Conservation (phyloP, 2,888 invertebrate species). For the Aleiodes leptofemur region DNA sequence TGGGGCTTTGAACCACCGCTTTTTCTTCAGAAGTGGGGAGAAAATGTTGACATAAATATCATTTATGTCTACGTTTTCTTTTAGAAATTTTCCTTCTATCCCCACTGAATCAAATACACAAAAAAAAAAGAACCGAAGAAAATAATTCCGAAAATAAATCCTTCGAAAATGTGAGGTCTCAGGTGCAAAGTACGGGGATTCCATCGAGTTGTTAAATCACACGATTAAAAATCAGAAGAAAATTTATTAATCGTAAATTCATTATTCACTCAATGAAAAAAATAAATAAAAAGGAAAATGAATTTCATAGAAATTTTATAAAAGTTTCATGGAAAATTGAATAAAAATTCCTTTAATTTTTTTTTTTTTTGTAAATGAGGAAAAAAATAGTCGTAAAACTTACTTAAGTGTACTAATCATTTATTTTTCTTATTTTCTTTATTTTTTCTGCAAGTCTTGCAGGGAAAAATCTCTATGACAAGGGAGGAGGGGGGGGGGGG, state of each 20-base stretch:
- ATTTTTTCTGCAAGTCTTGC: too few relatives aligned
- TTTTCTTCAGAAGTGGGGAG: conserved; percentile 38
- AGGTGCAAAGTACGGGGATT: conserved; percentile 20
- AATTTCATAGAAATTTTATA: too few relatives aligned
- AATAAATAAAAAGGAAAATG: neutral
- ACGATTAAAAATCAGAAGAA: conserved; percentile 45
- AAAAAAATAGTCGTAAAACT: neutral
- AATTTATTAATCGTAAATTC: conserved; percentile 43
- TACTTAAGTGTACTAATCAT: too few relatives aligned
- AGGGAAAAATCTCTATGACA: too few relatives aligned
- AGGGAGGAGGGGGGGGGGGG: too few relatives aligned
- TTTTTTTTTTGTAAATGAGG: too few relatives aligned
- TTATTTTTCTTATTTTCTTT: too few relatives aligned
- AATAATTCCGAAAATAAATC: conserved; percentile 56
- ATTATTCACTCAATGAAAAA: neutral
- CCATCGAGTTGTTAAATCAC: conserved; percentile 48
- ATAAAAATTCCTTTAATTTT: too few relatives aligned
- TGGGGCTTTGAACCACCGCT: conserved; percentile 54
- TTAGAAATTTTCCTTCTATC: conserved; percentile 1
- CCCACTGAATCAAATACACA: conserved; percentile 7
- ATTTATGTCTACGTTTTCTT: conserved; percentile 51
- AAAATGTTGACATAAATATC: conserved; percentile 64
- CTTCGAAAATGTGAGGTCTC: conserved; percentile 14
- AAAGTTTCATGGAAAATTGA: too few relatives aligned
- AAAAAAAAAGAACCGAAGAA: conserved; percentile 10